These are phyloP conservation scores for Metalampra italica DNA, from an alignment of 2,888 invertebrate species.

Conservation along the genomic window DNA sequence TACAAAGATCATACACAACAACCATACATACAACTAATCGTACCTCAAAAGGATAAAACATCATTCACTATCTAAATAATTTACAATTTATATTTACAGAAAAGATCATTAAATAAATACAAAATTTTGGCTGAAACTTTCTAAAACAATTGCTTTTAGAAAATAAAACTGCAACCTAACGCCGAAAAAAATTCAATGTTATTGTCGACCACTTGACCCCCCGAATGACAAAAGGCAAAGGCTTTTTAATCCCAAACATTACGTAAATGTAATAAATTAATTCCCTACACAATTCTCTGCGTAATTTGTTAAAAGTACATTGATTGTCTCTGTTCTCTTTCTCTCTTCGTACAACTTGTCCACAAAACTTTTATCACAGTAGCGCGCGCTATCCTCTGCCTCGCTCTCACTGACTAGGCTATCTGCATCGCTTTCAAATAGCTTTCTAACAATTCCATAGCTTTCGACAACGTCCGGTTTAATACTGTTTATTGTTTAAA, in stretches of 20 bases:
- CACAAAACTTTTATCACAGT: constrained; percentile 53
- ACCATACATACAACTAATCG: not conserved
- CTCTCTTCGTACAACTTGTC: constrained; percentile 14
- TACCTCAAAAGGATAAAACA: constrained; percentile 19
- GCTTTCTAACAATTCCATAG: constrained; percentile 1
- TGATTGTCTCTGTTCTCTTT: constrained; percentile 3
- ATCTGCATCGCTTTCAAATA: constrained; percentile 23
- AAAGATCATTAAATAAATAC: constrained; percentile 64
- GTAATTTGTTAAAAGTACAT: constrained; percentile 41
- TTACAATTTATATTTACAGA: constrained; percentile 67
- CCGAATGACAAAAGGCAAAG: constrained; percentile 8
- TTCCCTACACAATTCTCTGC: constrained; percentile 37
- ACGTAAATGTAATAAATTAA: constrained; percentile 38
- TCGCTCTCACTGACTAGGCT: constrained; percentile 60
- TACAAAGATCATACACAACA: constrained; percentile 23
- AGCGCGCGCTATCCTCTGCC: constrained; percentile 35
- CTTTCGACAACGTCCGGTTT: constrained; percentile 4
- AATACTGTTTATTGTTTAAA: not conserved
- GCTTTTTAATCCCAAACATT: constrained; percentile 9
- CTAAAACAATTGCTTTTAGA: constrained; percentile 21
- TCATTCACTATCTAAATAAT: constrained; percentile 71
- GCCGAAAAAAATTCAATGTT: constrained; percentile 29
- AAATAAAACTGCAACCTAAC: constrained; percentile 21
- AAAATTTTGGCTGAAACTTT: constrained; percentile 57
- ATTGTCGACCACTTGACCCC: constrained; percentile 65